Evolutionary conservation across 1,140 invertebrate species (phyloP), one percentile per base, ranked within the genome.

Genomic region (Heliconius nattereri): DNA sequence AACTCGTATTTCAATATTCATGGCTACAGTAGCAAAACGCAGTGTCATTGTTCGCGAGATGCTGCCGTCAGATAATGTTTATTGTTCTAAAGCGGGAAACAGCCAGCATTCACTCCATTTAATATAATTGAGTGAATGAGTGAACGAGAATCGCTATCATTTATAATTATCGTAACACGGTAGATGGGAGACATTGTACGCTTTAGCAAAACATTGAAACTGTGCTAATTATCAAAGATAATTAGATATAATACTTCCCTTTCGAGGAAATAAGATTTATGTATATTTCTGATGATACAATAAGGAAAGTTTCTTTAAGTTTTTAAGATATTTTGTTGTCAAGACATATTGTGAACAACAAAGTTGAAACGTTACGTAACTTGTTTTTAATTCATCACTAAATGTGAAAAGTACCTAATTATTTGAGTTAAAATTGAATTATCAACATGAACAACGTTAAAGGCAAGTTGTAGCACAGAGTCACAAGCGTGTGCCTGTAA

Each of bases 71-170:
- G 91, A 93, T 94, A 89, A 90, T 86, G 81, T 87, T 92, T 90
- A 93, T 93, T 94, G 92, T 94, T 93, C 86, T 85, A 87, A 87
- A 93, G 86, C 90, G 91, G 91, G 90, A 90, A 92, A 90, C 90
- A 84, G 87, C 86, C 86, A 89, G 88, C 90, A 88, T 92, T 93
- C 91, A 92, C 90, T 92, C 86, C 87, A 91, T 91, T 92, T 92
- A 90, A 91, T 92, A 93, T 92, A 93, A 93, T 93, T 92, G 89
- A 92, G 86, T 85, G 90, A 90, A 91, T 88, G 90, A 92, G 86
- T 84, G 90, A 90, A 91, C 87, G 90, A 90, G 90, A 90, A 90
- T 89, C 86, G 86, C 91, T 92, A 92, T 90, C 91, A 94, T 89
- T 94, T 92, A 91, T 91, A 90, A 89, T 87, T 88, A 90, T 89